Evolutionary conservation across 2,797 vertebrate species (phyloP).

Genomic region (Epinephelus coioides): DNA sequence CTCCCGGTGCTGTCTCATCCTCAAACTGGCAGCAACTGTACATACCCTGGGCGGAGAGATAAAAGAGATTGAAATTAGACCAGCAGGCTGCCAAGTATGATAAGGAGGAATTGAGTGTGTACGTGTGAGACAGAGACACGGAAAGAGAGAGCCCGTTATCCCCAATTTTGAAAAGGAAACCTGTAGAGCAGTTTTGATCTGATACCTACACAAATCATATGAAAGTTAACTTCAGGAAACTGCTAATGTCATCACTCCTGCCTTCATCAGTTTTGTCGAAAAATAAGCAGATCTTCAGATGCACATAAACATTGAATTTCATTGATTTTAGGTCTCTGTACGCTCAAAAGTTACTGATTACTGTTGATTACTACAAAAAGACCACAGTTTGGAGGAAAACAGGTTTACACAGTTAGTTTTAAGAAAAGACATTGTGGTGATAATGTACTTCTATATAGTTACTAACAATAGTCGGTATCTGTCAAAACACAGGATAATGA

Average conservation of each 20-base stretch:
- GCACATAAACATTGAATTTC: neutral
- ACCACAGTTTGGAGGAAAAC: neutral
- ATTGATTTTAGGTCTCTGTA: neutral
- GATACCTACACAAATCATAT: conserved; percentile 13
- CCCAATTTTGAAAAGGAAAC: conserved; percentile 21
- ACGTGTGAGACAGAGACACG: conserved; percentile 24
- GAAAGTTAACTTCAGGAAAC: neutral
- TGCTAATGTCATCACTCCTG: neutral
- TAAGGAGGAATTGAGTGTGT: conserved; percentile 17
- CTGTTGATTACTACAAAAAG: neutral
- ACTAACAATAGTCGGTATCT: neutral
- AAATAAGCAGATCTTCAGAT: neutral
- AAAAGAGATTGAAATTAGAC: conserved; percentile 62
- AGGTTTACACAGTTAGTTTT: neutral
- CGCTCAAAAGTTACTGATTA: neutral
- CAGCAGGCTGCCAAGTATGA: conserved; percentile 37
- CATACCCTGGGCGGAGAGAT: conserved; percentile 88
- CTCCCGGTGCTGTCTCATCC: conserved; percentile 84
- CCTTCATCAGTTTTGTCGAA: neutral
- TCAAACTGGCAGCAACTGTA: conserved; percentile 96
- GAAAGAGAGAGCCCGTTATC: conserved; percentile 1
- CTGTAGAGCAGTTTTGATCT: conserved; percentile 10
- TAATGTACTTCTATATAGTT: neutral
- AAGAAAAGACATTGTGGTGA: neutral
- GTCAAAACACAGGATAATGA: neutral